Evolutionary conservation across 2,113 vertebrate genomes (phyloP), one percentile per base, ranked within the genome.

Genomic region (Apteryx mantelli): DNA sequence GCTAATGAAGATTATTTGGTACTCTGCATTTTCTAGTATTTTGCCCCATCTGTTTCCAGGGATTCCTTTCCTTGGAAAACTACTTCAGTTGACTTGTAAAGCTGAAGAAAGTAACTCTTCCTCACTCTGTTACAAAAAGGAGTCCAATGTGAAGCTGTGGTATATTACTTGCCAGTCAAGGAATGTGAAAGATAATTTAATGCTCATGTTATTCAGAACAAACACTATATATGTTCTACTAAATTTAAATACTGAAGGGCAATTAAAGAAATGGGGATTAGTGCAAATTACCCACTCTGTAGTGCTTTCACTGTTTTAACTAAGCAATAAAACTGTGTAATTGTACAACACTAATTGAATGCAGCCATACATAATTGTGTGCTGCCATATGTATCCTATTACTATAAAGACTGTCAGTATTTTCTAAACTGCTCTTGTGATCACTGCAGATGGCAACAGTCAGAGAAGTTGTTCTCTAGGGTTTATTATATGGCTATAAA

Each of bases 281-380:
- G 98, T 98, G 98, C 97, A 98, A 98, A 98, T 98, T 97, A 96
- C 93, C 97, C 74, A 86, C 96, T 95, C 97, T 88, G 97, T 96
- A 98, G 93, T 96, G 96, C 96, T 97, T 98, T 97, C 97, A 97
- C 98, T 98, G 97, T 97, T 98, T 98, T 98, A 98, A 98, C 97
- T 98, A 98, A 98, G 98, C 98, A 97, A 98, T 98, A 98, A 98
- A 98, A 97, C 97, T 95, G 96, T 92, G 97, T 98, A 98, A 98
- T 98, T 98, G 97, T 96, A 98, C 97, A 97, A 95, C 96, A 97
- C 95, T 98, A 98, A 98, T 98, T 98, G 97, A 98, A 98, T 96
- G 96, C 98, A 98, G 98, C 96, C 73, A 97, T 96, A 96, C 93
- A 58, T 98, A 98, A 98, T 96, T 98, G 97, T 97, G 94, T 82